Percentiles rank a stretch among this genome's conserved stretches.
Evolutionary conservation across 1,140 invertebrate species (phyloP).

Genomic region (Antheraea pernyi): DNA sequence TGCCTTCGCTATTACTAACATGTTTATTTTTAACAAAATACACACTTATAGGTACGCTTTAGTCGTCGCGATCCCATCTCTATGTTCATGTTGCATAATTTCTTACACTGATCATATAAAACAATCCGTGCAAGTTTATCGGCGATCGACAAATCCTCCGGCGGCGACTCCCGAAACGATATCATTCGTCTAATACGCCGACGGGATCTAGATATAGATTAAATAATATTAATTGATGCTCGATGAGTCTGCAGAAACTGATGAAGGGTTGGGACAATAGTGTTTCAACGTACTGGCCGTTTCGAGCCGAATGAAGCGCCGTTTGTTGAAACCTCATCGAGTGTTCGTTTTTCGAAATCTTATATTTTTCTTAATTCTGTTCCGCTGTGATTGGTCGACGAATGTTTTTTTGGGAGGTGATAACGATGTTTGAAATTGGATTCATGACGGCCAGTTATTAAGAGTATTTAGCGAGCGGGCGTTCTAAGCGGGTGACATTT

Average conservation of each 20-base stretch:
- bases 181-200: constrained; percentile 65
- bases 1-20: constrained; percentile 18
- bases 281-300: constrained; percentile 26
- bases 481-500: constrained; percentile 45
- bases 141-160: constrained; percentile 55
- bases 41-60: constrained; percentile 4
- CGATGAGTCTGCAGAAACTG: constrained; percentile 58
- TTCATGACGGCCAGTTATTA: constrained; percentile 49
- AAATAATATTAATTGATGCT: constrained; percentile 72
- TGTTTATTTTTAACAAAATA: constrained; percentile 26
- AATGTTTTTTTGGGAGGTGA: constrained; percentile 35
- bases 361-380: constrained; percentile 15
- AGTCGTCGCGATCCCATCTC: constrained; percentile 15
- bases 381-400: background rate
- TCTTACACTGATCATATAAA: constrained; percentile 40
- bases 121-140: constrained; percentile 40
- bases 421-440: constrained; percentile 72
- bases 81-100: constrained; percentile 43
- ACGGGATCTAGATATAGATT: constrained; percentile 60
- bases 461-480: constrained; percentile 48
- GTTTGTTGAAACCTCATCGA: constrained; percentile 5
- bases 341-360: constrained; percentile 32
- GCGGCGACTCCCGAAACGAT: constrained; percentile 50
- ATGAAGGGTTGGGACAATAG: constrained; percentile 44
- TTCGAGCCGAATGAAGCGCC: constrained; percentile 22